These are phyloP conservation scores for Congeria kusceri DNA, from an alignment of 2,888 invertebrate genomes.

Conservation along the genomic window DNA sequence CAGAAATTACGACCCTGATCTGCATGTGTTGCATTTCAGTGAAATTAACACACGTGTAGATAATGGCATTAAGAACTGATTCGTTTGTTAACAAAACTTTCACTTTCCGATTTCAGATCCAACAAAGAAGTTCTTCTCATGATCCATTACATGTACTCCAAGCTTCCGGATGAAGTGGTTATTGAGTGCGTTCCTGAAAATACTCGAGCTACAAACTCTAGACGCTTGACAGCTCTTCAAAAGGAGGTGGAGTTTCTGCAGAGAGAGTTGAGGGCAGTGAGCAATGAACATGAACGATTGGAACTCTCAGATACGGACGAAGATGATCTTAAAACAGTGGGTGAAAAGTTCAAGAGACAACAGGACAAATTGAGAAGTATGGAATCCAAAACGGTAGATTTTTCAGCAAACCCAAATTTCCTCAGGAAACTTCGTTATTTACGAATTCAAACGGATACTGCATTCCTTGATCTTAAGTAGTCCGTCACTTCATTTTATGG, in stretches of 20 bases:
- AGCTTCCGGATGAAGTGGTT: slow-evolving; percentile 1
- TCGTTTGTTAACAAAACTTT: too few relatives aligned
- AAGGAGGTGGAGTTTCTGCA: slow-evolving; percentile 1
- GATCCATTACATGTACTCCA: background rate
- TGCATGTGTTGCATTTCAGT: too few relatives aligned
- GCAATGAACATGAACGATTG: background rate
- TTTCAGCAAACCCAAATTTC: too few relatives aligned
- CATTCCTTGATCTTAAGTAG: too few relatives aligned
- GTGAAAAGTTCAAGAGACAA: slow-evolving; percentile 10
- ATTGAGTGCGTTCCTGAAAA: background rate
- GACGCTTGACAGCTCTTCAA: background rate
- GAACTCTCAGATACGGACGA: background rate
- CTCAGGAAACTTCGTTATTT: too few relatives aligned
- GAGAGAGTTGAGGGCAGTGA: background rate
- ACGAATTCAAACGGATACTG: too few relatives aligned
- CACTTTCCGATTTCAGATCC: slow-evolving; percentile 6
- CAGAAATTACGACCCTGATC: too few relatives aligned
- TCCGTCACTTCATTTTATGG: too few relatives aligned
- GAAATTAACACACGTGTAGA: too few relatives aligned
- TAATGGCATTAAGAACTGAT: too few relatives aligned
- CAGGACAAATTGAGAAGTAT: background rate
- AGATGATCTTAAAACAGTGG: slow-evolving; percentile 1
- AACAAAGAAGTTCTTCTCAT: background rate
- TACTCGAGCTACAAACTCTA: background rate
- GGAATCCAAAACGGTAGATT: too few relatives aligned